These are phyloP conservation scores for Karalla daura DNA, from an alignment of 2,797 vertebrate species.

Conservation along the genomic window DNA sequence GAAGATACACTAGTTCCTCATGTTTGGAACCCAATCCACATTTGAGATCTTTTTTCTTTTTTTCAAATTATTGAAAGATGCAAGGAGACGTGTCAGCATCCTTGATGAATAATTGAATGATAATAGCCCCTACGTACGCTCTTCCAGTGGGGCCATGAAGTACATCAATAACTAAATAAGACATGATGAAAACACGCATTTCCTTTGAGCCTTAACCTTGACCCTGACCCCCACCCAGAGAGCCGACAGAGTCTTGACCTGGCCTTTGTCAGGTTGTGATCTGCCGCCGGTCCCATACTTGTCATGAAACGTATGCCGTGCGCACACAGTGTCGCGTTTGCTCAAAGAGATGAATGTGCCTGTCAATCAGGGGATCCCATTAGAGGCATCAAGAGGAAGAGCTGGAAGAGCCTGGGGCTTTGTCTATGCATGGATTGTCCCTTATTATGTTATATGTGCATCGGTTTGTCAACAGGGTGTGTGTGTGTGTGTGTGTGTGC, in stretches of 20 bases:
- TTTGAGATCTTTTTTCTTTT: constrained; percentile 42
- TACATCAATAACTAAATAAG: constrained; percentile 73
- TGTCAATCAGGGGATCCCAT: constrained; percentile 74
- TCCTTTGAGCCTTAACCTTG: constrained; percentile 65
- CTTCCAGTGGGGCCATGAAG: constrained; percentile 54
- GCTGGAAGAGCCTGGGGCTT: constrained; percentile 66
- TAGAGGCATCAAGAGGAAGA: constrained; percentile 54
- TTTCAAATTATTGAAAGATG: constrained; percentile 57
- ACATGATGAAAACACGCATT: constrained; percentile 65
- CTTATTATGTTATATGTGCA: constrained; percentile 44
- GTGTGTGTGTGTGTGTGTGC: constrained; percentile 25
- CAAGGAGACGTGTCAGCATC: constrained; percentile 53
- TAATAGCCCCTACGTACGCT: constrained; percentile 38
- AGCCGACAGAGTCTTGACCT: constrained; percentile 39
- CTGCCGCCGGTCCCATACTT: neutral
- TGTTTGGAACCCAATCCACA: constrained; percentile 3
- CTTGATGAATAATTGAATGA: constrained; percentile 72
- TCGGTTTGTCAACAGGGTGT: constrained; percentile 36
- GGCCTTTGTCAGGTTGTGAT: constrained; percentile 29
- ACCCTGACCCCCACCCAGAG: constrained; percentile 47
- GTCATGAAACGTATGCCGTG: constrained; percentile 20
- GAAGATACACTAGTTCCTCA: neutral
- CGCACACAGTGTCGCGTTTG: constrained; percentile 16
- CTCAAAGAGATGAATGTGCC: constrained; percentile 54
- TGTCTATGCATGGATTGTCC: constrained; percentile 57